Conservation (phyloP, 1,140 invertebrate genomes). For the Procambarus virginalis region DNA sequence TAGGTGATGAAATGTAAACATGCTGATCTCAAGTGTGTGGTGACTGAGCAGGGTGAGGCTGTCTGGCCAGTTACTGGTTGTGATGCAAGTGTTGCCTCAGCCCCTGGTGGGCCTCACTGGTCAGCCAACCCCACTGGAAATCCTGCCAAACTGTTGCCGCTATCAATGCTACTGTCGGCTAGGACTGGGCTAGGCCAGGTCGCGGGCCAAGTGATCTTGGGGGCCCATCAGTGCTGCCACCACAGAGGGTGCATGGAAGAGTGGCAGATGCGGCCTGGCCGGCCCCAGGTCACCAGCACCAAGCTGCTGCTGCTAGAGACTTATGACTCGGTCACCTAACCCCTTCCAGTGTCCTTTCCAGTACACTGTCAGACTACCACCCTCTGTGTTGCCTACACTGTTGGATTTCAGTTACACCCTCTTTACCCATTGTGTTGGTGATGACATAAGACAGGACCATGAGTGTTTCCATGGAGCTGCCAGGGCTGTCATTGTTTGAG, state of each 20-base stretch:
- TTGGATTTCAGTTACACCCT: conserved; percentile 62
- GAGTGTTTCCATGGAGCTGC: conserved; percentile 37
- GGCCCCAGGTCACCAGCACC: conserved; percentile 57
- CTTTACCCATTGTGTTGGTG: conserved; percentile 62
- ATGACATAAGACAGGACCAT: conserved; percentile 44
- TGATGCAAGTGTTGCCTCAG: conserved; percentile 67
- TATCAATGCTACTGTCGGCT: conserved; percentile 41
- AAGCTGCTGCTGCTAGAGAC: conserved; percentile 59
- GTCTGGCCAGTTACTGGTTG: conserved; percentile 65
- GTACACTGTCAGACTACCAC: conserved; percentile 66
- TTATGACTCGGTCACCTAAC: conserved; percentile 56
- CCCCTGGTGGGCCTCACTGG: conserved; percentile 67
- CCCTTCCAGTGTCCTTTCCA: conserved; percentile 63
- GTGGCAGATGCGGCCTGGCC: conserved; percentile 58
- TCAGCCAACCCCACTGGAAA: conserved; percentile 63
- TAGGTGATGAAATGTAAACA: conserved; percentile 61
- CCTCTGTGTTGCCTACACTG: conserved; percentile 66
- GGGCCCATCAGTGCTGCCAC: conserved; percentile 62
- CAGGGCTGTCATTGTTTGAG: conserved; percentile 17
- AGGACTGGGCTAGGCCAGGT: conserved; percentile 58
- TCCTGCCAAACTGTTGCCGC: conserved; percentile 47
- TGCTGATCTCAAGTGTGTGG: conserved; percentile 63
- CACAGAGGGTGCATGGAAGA: conserved; percentile 52
- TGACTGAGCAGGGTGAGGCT: conserved; percentile 59
- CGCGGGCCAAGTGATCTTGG: conserved; percentile 35